These are phyloP conservation scores for Amphimedon queenslandica DNA, from an alignment of 37 sponge, comb jelly and placozoan species.

Conservation along the genomic window DNA sequence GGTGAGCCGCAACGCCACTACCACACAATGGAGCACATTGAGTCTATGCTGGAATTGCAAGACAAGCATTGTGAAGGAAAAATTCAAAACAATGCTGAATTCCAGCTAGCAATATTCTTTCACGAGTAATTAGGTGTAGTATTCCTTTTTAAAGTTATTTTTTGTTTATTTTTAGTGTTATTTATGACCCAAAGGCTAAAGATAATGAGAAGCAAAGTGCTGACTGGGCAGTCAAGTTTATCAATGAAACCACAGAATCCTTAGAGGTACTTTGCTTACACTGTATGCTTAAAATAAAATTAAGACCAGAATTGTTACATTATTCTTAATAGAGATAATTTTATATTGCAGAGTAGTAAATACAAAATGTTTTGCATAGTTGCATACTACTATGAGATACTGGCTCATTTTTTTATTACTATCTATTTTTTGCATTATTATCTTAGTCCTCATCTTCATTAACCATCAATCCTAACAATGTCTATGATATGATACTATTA, in stretches of 20 bases:
- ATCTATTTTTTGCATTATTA: neutral
- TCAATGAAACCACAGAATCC: too few relatives aligned
- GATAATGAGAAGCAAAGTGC: constrained; percentile 47
- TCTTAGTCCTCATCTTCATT: neutral
- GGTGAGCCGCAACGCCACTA: constrained; percentile 12
- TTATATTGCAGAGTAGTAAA: too few relatives aligned
- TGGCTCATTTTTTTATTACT: neutral
- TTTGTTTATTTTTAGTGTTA: constrained; percentile 3
- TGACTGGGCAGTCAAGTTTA: constrained; percentile 14
- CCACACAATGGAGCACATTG: constrained; percentile 27
- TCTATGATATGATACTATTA: constrained; percentile 2
- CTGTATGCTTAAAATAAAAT: too few relatives aligned
- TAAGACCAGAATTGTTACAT: too few relatives aligned
- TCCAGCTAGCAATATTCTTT: constrained; percentile 22
- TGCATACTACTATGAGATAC: too few relatives aligned
- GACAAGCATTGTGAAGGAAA: neutral
- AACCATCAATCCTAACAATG: neutral
- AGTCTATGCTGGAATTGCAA: constrained; percentile 9
- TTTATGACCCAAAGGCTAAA: constrained; percentile 21
- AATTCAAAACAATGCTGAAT: neutral
- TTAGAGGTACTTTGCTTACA: too few relatives aligned
- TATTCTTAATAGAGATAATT: too few relatives aligned
- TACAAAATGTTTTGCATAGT: too few relatives aligned
- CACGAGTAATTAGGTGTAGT: constrained; percentile 27
- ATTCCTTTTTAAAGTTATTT: neutral